Percentiles rank a stretch among this genome's conserved stretches.
Conservation (phyloP, 2,888 invertebrate species). For the Lobophora halterata region DNA sequence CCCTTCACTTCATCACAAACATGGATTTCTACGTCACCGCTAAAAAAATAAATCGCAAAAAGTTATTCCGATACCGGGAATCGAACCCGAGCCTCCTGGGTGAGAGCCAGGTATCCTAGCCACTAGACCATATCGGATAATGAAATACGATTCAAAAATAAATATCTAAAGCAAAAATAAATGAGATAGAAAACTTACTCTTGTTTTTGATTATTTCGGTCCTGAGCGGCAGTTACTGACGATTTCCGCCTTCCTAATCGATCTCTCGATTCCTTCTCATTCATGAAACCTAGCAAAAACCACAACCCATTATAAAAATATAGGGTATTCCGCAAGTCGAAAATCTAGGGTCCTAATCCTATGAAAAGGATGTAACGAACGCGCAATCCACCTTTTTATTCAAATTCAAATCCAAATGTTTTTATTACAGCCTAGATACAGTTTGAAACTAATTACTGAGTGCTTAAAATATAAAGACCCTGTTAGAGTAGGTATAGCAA, state of each 20-base stretch:
- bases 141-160: constrained; percentile 23
- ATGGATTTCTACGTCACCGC: constrained; percentile 94
- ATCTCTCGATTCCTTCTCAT: constrained; percentile 71
- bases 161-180: background rate
- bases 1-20: constrained; percentile 97
- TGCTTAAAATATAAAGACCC: no score
- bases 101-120: constrained; percentile 87
- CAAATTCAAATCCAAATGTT: no score
- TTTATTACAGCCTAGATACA: no score
- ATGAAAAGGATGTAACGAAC: no score
- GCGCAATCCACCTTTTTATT: no score
- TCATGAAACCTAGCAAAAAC: constrained; percentile 57
- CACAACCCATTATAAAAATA: constrained; percentile 3
- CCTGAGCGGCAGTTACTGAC: constrained; percentile 61
- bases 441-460: no score
- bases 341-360: no score
- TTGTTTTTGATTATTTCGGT: constrained; percentile 64
- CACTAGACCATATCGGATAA: constrained; percentile 82
- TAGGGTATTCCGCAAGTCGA: background rate
- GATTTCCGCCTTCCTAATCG: constrained; percentile 74
- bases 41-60: constrained; percentile 48
- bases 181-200: constrained; percentile 57
- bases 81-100: constrained; percentile 84
- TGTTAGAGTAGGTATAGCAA: no score
- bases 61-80: constrained; percentile 79